Percentiles rank a stretch among this genome's conserved stretches.
phyloP scores from a whole-genome alignment of 2,113 vertebrate genomes.

The Pluvialis apricaria region DNA sequence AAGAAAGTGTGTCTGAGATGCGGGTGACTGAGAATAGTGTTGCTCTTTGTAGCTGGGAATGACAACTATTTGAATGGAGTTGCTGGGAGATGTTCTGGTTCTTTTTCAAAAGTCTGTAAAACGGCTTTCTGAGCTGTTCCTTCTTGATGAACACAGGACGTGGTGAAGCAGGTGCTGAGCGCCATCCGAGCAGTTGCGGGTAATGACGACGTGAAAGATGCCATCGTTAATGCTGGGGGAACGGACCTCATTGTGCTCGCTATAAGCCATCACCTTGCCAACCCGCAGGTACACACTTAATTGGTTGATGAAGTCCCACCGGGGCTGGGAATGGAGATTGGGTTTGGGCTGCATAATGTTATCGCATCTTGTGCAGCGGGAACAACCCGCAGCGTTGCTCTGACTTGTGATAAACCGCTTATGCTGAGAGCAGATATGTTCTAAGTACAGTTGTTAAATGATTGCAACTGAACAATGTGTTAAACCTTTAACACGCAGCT shows the following conservation, averaged over 20 bases:
- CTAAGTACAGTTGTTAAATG: neutral
- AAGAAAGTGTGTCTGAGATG: fast-evolving
- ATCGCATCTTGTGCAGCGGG: too few species aligned
- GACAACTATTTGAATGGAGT: fast-evolving
- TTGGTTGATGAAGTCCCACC: neutral
- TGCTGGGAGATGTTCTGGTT: neutral
- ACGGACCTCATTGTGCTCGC: slow-evolving; percentile 85
- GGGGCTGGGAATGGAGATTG: fast-evolving
- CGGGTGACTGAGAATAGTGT: fast-evolving
- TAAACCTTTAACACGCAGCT: fast-evolving
- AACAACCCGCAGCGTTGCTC: neutral
- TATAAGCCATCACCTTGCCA: slow-evolving; percentile 84
- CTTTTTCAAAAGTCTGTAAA: neutral
- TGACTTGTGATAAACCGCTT: neutral
- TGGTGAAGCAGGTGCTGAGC: slow-evolving; percentile 86
- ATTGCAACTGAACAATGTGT: fast-evolving
- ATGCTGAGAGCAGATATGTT: neutral
- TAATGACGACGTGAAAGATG: slow-evolving; percentile 93
- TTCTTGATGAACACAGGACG: slow-evolving; percentile 71
- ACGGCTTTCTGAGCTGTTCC: neutral
- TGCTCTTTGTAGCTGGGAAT: neutral
- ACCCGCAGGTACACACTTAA: slow-evolving; percentile 70
- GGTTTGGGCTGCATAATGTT: neutral
- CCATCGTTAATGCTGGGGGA: slow-evolving; percentile 80
- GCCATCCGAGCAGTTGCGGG: slow-evolving; percentile 87